Percentiles rank a stretch among this genome's conserved stretches.
Evolutionary conservation across 2,113 vertebrate genomes (phyloP).

Genomic region (Pleuronectes platessa): DNA sequence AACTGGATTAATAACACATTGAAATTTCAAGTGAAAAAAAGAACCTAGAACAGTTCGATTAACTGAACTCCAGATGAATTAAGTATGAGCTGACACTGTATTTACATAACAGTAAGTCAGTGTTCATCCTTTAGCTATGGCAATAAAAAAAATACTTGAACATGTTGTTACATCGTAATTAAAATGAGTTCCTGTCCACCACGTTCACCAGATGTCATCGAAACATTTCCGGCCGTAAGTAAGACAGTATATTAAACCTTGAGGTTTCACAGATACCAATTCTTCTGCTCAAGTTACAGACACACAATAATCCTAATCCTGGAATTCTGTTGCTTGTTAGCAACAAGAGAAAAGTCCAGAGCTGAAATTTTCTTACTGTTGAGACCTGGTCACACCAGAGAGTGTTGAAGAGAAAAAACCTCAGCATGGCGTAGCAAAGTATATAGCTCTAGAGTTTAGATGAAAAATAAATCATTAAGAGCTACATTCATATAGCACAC

Average conservation of each 20-base stretch:
- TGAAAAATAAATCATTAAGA: neutral
- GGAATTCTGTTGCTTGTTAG: constrained; percentile 4
- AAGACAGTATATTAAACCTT: constrained; percentile 12
- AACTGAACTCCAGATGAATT: constrained; percentile 30
- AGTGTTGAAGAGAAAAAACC: neutral
- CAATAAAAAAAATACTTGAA: constrained; percentile 23
- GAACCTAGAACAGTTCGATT: constrained; percentile 29
- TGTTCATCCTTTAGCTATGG: neutral
- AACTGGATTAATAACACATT: constrained; percentile 43
- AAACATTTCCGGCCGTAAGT: neutral
- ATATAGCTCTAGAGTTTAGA: too few relatives aligned
- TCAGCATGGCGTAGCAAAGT: neutral
- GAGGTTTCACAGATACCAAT: constrained; percentile 6
- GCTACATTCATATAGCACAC: too few relatives aligned
- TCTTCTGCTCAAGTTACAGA: neutral
- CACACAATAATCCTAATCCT: neutral
- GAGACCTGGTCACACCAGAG: constrained; percentile 17
- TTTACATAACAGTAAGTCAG: constrained; percentile 39
- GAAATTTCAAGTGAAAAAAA: constrained; percentile 33
- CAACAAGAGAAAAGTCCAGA: constrained; percentile 12
- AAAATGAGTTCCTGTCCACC: neutral
- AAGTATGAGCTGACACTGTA: constrained; percentile 17
- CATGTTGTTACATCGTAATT: constrained; percentile 1
- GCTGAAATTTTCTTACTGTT: neutral
- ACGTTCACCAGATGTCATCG: constrained; percentile 12